These are phyloP conservation scores for Eurystomus gularis DNA, from an alignment of 2,113 vertebrate species.

Conservation along the genomic window DNA sequence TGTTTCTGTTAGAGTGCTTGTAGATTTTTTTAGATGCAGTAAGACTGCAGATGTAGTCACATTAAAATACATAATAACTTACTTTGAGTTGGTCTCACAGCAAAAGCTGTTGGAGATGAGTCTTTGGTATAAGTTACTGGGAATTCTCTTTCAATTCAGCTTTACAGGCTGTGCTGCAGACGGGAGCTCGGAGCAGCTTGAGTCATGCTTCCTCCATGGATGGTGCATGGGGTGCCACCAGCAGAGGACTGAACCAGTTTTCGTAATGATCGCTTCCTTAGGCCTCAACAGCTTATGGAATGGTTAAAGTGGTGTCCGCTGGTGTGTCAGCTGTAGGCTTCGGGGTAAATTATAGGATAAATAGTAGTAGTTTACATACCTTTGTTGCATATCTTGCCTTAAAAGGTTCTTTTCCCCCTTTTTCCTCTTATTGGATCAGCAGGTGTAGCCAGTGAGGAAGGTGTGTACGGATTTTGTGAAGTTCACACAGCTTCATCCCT, in stretches of 20 bases:
- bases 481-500: background rate
- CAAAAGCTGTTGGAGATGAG: background rate
- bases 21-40: background rate
- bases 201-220: background rate
- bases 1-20: background rate
- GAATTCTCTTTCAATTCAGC: background rate
- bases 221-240: background rate
- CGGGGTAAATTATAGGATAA: background rate
- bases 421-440: background rate
- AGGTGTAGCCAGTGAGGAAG: background rate
- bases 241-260: conserved; percentile 5
- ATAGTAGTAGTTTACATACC: background rate
- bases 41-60: conserved; percentile 6
- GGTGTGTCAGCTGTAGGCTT: conserved; percentile 6
- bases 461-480: background rate
- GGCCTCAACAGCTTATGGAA: background rate
- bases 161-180: background rate
- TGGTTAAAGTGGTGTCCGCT: background rate
- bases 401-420: rapidly evolving
- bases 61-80: background rate
- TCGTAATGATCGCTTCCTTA: background rate
- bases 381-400: background rate
- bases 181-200: background rate
- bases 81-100: background rate
- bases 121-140: background rate